Evolutionary conservation across 1,140 invertebrate genomes (phyloP).

Genomic region (Drosophila pachea): DNA sequence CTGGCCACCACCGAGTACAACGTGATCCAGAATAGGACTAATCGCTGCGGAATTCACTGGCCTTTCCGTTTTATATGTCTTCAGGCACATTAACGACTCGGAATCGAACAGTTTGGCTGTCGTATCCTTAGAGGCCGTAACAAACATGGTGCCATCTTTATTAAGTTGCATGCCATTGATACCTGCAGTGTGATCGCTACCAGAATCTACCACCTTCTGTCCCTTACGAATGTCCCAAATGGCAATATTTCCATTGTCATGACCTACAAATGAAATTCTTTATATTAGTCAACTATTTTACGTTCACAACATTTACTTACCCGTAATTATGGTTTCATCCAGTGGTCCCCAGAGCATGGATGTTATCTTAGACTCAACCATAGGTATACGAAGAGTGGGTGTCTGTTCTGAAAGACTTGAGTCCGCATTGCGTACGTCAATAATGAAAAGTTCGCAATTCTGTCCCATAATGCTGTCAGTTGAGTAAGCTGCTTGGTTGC

Average conservation of each 20-base stretch:
- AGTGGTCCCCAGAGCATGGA: conserved; percentile 94
- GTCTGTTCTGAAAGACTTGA: conserved; percentile 80
- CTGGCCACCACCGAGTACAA: conserved; percentile 97
- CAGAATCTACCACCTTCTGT: conserved; percentile 86
- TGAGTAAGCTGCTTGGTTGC: conserved; percentile 93
- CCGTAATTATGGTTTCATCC: conserved; percentile 95
- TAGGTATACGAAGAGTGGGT: conserved; percentile 83
- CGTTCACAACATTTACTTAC: conserved; percentile 13
- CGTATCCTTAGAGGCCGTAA: conserved; percentile 96
- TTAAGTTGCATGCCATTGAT: conserved; percentile 98
- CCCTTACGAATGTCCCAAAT: conserved; percentile 95
- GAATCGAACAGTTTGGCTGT: conserved; percentile 97
- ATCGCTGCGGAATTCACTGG: conserved; percentile 98
- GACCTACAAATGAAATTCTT: conserved; percentile 79
- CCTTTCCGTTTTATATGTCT: conserved; percentile 97
- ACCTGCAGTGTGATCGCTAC: conserved; percentile 89
- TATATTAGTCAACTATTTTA: background rate
- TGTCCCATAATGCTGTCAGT: conserved; percentile 95
- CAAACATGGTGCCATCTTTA: conserved; percentile 96
- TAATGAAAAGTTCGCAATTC: conserved; percentile 92
- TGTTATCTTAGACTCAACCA: conserved; percentile 90
- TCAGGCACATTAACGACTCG: conserved; percentile 89
- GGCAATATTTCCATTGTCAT: conserved; percentile 94
- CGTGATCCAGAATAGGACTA: conserved; percentile 96
- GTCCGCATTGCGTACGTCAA: conserved; percentile 88